phyloP scores from a whole-genome alignment of 2,797 vertebrate genomes.

The Chaetophractus vellerosus region DNA sequence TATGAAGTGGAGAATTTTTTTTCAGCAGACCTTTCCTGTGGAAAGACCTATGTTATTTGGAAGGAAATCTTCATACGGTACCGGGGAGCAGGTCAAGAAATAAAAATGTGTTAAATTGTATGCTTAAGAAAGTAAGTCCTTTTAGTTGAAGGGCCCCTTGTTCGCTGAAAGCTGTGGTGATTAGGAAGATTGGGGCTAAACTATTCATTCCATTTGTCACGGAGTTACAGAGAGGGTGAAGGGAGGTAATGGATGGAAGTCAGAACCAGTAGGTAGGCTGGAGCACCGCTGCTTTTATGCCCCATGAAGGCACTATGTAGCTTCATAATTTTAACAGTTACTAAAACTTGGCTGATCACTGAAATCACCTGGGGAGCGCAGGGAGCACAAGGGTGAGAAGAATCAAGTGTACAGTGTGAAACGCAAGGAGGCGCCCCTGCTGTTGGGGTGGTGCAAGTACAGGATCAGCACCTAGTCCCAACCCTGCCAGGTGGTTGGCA shows the following conservation, averaged over 20 bases:
- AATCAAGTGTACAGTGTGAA: fast-evolving
- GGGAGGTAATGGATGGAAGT: neutral
- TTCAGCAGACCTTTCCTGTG: neutral
- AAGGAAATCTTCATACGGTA: neutral
- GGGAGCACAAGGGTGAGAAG: neutral
- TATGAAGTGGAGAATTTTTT: neutral
- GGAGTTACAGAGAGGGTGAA: neutral
- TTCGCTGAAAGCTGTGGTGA: neutral
- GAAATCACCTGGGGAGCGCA: neutral
- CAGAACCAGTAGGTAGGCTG: neutral
- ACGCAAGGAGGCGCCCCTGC: neutral
- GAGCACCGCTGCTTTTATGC: neutral
- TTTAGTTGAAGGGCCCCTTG: neutral
- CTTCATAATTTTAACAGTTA: neutral
- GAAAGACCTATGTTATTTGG: neutral
- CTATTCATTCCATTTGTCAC: neutral
- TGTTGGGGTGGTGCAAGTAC: neutral
- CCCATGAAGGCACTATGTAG: neutral
- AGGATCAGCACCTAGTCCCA: neutral
- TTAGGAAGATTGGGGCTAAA: neutral
- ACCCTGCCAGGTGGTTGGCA: neutral
- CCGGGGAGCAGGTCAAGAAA: neutral
- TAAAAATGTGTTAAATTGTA: neutral
- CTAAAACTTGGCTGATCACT: neutral
- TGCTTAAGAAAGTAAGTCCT: neutral